Base-by-base conservation (phyloP, 2,797 vertebrate species). In the Lutjanus campechanus region DNA sequence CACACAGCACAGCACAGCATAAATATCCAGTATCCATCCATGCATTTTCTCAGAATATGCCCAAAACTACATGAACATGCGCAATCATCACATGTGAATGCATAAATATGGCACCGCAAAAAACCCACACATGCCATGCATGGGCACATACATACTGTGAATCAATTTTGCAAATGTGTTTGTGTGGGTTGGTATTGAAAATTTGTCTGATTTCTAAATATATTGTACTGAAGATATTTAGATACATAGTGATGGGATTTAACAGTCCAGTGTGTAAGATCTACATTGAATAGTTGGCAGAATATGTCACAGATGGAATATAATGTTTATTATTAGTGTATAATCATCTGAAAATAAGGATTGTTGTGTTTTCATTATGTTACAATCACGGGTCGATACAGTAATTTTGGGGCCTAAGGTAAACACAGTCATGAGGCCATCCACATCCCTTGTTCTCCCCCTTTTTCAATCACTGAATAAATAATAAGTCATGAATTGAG, bases 1-100 rank as follows among this genome's bases (percentile, higher is more conserved):
- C 41, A 36, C 16, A 17, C 43, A 25, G 25, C 46, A 60, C 19
- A 60, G 16, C 19, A 54, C 11, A 12, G n/a, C 54, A 40, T n/a
- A 74, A 19, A 59, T 41, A 73, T 66, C 20, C 5, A n/a, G 58
- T 64, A 66, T 63, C 46, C 56, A 66, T 46, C 53, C 74, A 67
- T 82, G 65, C 63, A 68, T 80, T 69, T 78, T 76, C 44, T 62
- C 29, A 58, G 13, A 58, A 56, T 55, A 41, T 56, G 19, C n/a
- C 19, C 43, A 58, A 81, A 71, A 62, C 20, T 53, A 47, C 58
- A 47, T 25, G 59, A 73, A 84, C 73, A 76, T 77, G 75, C 58
- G 68, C 53, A 85, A 88, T 65, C 81, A 83, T 90, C 43, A 85
- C 85, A 79, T 83, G 50, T 41, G 80, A 77, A 76, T 79, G 41